Conservation (phyloP, 2,797 vertebrate genomes). For the Myripristis murdjan region DNA sequence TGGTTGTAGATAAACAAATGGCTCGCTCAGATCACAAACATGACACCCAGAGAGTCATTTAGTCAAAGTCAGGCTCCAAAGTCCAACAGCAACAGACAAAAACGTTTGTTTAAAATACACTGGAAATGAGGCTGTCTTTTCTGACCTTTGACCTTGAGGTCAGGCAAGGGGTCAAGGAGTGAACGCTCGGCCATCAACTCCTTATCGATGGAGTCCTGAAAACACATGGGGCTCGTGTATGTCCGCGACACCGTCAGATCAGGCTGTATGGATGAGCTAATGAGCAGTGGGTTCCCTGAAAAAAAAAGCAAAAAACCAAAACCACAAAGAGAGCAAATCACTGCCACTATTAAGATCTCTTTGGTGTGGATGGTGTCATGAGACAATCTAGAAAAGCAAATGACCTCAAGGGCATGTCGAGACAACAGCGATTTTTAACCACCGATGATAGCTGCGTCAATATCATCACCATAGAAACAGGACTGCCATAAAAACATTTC, state of each 20-base stretch:
- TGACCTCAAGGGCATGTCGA: slow-evolving; percentile 20
- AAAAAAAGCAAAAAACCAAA: slow-evolving; percentile 43
- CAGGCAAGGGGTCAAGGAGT: slow-evolving; percentile 92
- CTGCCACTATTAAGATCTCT: slow-evolving; percentile 15
- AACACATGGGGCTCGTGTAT: slow-evolving; percentile 97
- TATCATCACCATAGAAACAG: slow-evolving; percentile 37
- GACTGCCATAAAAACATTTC: not conserved
- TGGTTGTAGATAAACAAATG: slow-evolving; percentile 12
- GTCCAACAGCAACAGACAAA: not conserved
- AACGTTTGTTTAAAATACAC: not conserved
- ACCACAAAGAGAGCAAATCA: slow-evolving; percentile 6
- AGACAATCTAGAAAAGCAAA: slow-evolving; percentile 2
- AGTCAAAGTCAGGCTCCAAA: not conserved
- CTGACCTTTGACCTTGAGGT: slow-evolving; percentile 95
- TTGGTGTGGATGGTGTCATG: slow-evolving; percentile 1
- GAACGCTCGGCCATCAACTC: slow-evolving; percentile 87
- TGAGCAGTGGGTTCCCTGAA: slow-evolving; percentile 94
- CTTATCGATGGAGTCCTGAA: slow-evolving; percentile 96
- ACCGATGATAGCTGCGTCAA: not conserved
- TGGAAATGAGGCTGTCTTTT: slow-evolving; percentile 3
- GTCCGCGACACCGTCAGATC: slow-evolving; percentile 94
- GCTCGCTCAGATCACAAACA: not conserved
- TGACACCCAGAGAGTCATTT: not conserved
- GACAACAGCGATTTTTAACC: slow-evolving; percentile 10
- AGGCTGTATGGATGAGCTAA: slow-evolving; percentile 94